Conservation (phyloP, 1,140 invertebrate genomes). For the Thaumatotibia leucotreta region DNA sequence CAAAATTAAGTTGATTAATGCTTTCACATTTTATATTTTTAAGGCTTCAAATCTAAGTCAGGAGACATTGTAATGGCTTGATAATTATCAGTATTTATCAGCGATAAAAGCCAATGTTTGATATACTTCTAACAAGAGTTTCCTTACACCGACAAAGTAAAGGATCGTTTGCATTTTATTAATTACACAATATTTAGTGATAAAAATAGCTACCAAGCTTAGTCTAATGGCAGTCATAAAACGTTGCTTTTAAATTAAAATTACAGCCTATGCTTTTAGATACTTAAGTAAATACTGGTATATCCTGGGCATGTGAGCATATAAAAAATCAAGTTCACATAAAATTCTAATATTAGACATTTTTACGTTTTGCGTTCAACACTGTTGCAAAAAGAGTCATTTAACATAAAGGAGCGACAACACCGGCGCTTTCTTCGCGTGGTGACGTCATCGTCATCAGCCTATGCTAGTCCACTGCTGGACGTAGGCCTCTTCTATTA, state of each 20-base stretch:
- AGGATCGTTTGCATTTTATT: background rate
- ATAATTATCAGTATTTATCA: background rate
- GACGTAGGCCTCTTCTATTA: too few relatives aligned
- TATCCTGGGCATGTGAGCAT: background rate
- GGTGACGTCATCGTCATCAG: too few relatives aligned
- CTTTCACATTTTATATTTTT: too few relatives aligned
- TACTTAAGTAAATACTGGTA: background rate
- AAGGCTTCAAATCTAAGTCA: background rate
- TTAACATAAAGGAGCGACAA: too few relatives aligned
- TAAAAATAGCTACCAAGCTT: background rate
- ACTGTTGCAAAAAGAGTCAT: too few relatives aligned
- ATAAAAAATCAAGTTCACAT: background rate
- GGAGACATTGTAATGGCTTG: background rate
- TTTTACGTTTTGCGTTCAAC: too few relatives aligned
- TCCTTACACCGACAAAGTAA: slow-evolving; percentile 6
- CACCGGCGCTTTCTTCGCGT: too few relatives aligned
- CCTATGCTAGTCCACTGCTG: too few relatives aligned
- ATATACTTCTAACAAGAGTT: background rate
- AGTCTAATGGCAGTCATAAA: background rate
- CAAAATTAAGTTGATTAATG: too few relatives aligned
- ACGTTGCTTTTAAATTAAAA: background rate
- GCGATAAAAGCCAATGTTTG: background rate
- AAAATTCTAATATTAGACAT: background rate
- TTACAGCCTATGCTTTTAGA: background rate
- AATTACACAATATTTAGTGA: background rate